These are phyloP conservation scores for Drosophila diplacantha DNA, from an alignment of 2,888 invertebrate species.

Conservation along the genomic window DNA sequence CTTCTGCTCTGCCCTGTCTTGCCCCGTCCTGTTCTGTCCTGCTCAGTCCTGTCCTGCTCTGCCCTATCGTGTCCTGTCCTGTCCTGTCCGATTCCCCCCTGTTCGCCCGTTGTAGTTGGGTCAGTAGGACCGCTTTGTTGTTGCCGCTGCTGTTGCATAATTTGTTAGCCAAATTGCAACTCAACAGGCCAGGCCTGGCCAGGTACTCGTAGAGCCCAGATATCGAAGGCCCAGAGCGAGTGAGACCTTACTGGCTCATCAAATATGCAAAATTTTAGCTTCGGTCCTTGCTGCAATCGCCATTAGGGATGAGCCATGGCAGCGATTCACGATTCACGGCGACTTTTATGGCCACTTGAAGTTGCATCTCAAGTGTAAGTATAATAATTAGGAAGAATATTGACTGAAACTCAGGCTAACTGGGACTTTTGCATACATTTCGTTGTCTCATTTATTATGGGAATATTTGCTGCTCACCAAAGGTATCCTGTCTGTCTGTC, in stretches of 20 bases:
- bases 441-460: neutral
- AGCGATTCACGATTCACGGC: slow-evolving; percentile 18
- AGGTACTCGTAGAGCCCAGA: slow-evolving; percentile 8
- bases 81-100: neutral
- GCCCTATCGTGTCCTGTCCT: no score
- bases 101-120: slow-evolving; percentile 48
- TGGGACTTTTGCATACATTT: neutral
- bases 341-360: slow-evolving; percentile 22
- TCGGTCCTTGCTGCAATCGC: slow-evolving; percentile 37
- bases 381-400: neutral
- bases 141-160: slow-evolving; percentile 53
- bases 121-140: slow-evolving; percentile 50
- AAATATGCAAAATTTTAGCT: slow-evolving; percentile 62
- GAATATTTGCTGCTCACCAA: neutral
- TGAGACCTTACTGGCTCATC: slow-evolving; percentile 47
- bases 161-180: slow-evolving; percentile 70
- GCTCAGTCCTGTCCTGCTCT: neutral
- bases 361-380: neutral
- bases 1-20: neutral
- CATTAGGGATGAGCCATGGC: slow-evolving; percentile 31
- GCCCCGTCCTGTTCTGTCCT: no score
- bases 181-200: slow-evolving; percentile 48
- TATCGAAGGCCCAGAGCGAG: slow-evolving; percentile 11
- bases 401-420: neutral
- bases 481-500: neutral